These are phyloP conservation scores for Eupithecia subumbrata DNA, from an alignment of 2,888 invertebrate species.

Conservation along the genomic window DNA sequence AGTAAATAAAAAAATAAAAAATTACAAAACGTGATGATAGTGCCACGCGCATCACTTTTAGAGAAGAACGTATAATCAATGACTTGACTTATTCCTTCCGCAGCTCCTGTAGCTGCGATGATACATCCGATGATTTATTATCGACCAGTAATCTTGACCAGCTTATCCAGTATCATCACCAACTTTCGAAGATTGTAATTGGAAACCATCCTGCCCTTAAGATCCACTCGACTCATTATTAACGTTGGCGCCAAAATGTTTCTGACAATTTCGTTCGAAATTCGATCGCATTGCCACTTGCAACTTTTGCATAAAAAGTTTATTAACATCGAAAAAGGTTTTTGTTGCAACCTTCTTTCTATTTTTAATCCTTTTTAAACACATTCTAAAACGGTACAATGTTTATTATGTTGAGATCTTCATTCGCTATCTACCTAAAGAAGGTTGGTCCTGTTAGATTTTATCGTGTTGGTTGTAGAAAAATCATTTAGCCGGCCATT, in stretches of 20 bases:
- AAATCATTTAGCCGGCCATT: background rate
- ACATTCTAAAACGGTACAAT: constrained; percentile 17
- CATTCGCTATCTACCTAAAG: background rate
- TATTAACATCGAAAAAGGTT: constrained; percentile 28
- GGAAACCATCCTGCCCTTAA: constrained; percentile 17
- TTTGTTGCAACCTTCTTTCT: constrained; percentile 25
- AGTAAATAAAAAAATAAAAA: too few relatives aligned
- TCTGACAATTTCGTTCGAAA: constrained; percentile 35
- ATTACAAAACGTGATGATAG: too few relatives aligned
- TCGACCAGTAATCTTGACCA: background rate
- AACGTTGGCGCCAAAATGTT: constrained; percentile 58
- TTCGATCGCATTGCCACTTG: constrained; percentile 26
- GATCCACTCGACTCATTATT: constrained; percentile 52
- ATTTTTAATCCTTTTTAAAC: constrained; percentile 23
- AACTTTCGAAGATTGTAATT: background rate
- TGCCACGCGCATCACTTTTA: too few relatives aligned
- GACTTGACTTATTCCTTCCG: background rate
- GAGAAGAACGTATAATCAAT: background rate
- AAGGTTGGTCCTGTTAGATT: background rate
- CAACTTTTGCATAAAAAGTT: constrained; percentile 32
- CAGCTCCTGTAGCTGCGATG: background rate
- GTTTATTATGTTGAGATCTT: constrained; percentile 13
- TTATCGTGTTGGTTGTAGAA: background rate
- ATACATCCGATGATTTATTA: background rate
- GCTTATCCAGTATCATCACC: background rate